These are phyloP conservation scores for Peromyscus leucopus DNA, from an alignment of 2,113 vertebrate genomes.

Conservation along the genomic window DNA sequence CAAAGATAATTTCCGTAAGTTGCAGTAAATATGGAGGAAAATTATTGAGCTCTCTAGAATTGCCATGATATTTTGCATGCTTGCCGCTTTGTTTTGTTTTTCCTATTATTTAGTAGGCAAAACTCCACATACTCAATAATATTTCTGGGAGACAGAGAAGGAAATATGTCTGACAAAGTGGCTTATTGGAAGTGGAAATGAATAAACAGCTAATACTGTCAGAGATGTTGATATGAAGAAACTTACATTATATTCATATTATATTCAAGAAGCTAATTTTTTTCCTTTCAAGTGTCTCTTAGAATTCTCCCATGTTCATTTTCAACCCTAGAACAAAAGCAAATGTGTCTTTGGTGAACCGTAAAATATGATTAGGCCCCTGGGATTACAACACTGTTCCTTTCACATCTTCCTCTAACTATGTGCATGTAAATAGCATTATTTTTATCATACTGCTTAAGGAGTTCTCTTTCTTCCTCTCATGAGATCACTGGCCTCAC, in stretches of 20 bases:
- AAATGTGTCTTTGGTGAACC: not conserved
- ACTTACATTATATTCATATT: not conserved
- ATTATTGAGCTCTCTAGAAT: not conserved
- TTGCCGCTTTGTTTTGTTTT: not conserved
- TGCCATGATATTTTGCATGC: not conserved
- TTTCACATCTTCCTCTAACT: not conserved
- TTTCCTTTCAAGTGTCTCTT: not conserved
- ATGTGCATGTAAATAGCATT: not conserved
- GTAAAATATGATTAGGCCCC: not conserved
- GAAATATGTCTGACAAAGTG: not conserved
- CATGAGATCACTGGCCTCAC: not conserved
- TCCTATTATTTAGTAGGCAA: not conserved
- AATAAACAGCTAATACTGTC: too few species aligned
- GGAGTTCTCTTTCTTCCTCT: not conserved
- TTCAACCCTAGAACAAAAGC: not conserved
- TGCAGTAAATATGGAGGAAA: not conserved
- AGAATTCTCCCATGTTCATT: not conserved
- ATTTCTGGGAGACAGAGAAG: not conserved
- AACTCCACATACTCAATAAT: not conserved
- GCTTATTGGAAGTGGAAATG: not conserved
- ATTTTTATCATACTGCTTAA: not conserved
- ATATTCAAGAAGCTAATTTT: not conserved
- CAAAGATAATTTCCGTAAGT: not conserved
- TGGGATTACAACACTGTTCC: fast-evolving
- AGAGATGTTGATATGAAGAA: not conserved